Evolutionary conservation across 2,113 vertebrate genomes (phyloP), one percentile per base, ranked within the genome.

Genomic region (Pycnonotus jocosus): DNA sequence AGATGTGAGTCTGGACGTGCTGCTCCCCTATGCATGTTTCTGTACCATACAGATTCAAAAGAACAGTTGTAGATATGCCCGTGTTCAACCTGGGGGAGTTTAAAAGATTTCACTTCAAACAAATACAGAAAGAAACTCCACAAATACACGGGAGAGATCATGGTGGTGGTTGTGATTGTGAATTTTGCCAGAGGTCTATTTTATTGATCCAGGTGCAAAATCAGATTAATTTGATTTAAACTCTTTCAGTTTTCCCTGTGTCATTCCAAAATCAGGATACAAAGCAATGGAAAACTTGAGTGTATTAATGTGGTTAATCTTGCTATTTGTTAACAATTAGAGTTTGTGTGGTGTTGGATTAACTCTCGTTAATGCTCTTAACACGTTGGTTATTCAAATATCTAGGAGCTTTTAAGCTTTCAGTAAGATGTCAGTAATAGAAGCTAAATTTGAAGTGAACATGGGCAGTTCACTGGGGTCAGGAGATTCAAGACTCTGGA

Each of bases 1-100:
- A 40, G n/a, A 13, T 1, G 0, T 0, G 1, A 20, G 37, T 35
- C 3, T 0, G n/a, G n/a, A 5, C 42, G 1, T 0, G 0, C 19
- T 27, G 57, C 42, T 76, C 11, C 11, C 31, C 47, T 30, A 0
- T 11, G n/a, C 6, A 0, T 7, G 20, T 23, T 65, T 84, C 57
- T 6, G 2, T 79, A 15, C 15, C 25, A 1, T 1, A 7, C 10
- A 11, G 1, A 3, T 19, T 28, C 17, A 4, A 56, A 61, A 38
- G 6, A 33, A 12, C 7, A 21, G 12, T 37, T 82, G 48, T 24
- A 25, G 37, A 11, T 51, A 47, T 20, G 21, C 38, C 30, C 12
- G 6, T 35, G 9, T 15, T 58, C 40, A 68, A 2, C n/a, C 23
- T 15, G 8, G 24, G 27, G 15, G 20, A 47, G 28, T n/a, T 64